These are phyloP conservation scores for Chrysolina americana DNA, from an alignment of 2,888 invertebrate species.

Conservation along the genomic window DNA sequence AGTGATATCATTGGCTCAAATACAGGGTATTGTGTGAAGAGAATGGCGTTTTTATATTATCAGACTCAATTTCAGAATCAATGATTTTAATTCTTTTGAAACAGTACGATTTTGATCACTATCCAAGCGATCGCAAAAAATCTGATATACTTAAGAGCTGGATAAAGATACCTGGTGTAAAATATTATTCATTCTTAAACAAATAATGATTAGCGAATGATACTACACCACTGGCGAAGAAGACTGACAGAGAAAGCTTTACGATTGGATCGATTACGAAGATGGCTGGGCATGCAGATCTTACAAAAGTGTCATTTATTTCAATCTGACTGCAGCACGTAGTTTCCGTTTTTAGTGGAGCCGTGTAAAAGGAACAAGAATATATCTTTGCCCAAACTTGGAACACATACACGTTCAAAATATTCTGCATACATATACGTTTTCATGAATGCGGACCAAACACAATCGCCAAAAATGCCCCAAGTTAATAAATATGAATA, in stretches of 20 bases:
- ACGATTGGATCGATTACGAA: slow-evolving; percentile 64
- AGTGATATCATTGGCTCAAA: too few relatives aligned
- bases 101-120: too few relatives aligned
- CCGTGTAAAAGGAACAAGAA: slow-evolving; percentile 42
- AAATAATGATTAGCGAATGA: not conserved
- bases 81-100: too few relatives aligned
- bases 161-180: too few relatives aligned
- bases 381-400: slow-evolving; percentile 41
- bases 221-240: slow-evolving; percentile 39
- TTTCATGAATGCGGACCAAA: slow-evolving; percentile 27
- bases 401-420: slow-evolving; percentile 28
- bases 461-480: slow-evolving; percentile 26
- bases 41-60: too few relatives aligned
- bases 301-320: slow-evolving; percentile 64
- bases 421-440: slow-evolving; percentile 32
- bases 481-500: slow-evolving; percentile 17
- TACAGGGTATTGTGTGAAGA: too few relatives aligned
- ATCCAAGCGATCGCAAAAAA: too few relatives aligned
- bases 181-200: too few relatives aligned
- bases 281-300: slow-evolving; percentile 62
- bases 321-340: slow-evolving; percentile 54
- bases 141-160: too few relatives aligned
- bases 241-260: slow-evolving; percentile 58
- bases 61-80: too few relatives aligned
- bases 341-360: slow-evolving; percentile 64